Evolutionary conservation across 2,888 invertebrate genomes (phyloP), one percentile per base, ranked within the genome.

Genomic region (Drosophila mulleri): DNA sequence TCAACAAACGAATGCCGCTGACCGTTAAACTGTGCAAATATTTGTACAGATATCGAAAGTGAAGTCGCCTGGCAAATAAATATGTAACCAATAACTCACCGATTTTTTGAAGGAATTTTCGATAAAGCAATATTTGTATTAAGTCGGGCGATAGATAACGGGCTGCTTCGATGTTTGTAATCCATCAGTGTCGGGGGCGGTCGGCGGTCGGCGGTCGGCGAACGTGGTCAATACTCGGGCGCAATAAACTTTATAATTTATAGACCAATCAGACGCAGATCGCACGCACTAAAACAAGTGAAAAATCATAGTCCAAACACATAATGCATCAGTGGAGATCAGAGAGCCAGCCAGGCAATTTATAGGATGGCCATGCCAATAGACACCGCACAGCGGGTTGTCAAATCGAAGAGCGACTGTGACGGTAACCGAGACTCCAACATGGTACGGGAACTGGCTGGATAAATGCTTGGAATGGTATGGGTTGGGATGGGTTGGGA

Each of bases 341-440:
- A 72, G 67, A 62, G 60, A 69, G 76, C 57, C 72, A 69, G 76
- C 57, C 72, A 72, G 68, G 87, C 89, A 87, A 85, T 85, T 89
- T 85, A 85, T 85, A 87, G 88, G 84, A 85, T 82, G 83, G 82
- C 78, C 83, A 80, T 80, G 83, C 78, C 83, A 83, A 82, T 85
- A 87, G 84, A 81, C 84, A 83, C 75, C 72, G 82, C 91, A 78
- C 91, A 91, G 91, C 91, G 87, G 89, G 91, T 83, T 87, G 89
- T 89, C 91, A 86, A 84, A 87, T 89, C 83, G 82, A 67, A 73
- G 58, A 77, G 69, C 67, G 66, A 66, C 65, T 72, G 67, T 52
- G 45, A 57, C 74, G 71, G 47, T 37, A 63, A 50, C 67, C 53
- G 62, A 63, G 67, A 71, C 48, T 62, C 68, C 61, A 62, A 58